Evolutionary conservation across 1,140 invertebrate species (phyloP).

Genomic region (Streblospio benedicti): DNA sequence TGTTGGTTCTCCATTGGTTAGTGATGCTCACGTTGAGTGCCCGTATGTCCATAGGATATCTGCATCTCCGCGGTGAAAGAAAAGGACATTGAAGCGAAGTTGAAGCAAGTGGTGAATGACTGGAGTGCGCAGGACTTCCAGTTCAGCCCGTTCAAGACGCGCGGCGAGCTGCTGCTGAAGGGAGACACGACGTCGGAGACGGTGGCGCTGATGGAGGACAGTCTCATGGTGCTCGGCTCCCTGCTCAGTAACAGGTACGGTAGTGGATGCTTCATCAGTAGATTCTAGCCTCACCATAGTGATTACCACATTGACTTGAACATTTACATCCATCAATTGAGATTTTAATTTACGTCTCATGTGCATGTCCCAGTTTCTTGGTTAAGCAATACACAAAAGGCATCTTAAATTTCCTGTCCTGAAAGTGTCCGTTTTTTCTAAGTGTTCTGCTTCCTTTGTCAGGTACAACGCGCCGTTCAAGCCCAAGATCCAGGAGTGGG

Average conservation of each 20-base stretch:
- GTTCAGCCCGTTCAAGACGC: slow-evolving; percentile 88
- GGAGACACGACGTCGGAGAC: slow-evolving; percentile 68
- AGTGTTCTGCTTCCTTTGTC: too few species aligned
- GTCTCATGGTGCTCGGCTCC: slow-evolving; percentile 87
- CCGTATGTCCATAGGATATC: slow-evolving; percentile 64
- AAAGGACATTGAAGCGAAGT: slow-evolving; percentile 92
- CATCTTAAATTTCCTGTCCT: too few species aligned
- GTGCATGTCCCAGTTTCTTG: too few species aligned
- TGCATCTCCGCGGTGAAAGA: slow-evolving; percentile 98
- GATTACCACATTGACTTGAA: too few species aligned
- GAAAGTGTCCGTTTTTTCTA: too few species aligned
- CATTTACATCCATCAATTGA: too few species aligned
- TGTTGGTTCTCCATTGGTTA: not conserved
- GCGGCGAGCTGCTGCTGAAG: slow-evolving; percentile 81
- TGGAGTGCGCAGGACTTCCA: slow-evolving; percentile 89
- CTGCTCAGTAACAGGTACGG: slow-evolving; percentile 74
- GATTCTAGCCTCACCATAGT: too few species aligned
- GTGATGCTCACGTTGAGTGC: not conserved
- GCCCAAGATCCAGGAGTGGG: slow-evolving; percentile 94
- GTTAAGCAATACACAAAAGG: too few species aligned
- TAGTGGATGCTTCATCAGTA: not conserved
- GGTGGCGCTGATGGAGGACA: slow-evolving; percentile 88
- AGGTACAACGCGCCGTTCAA: slow-evolving; percentile 96
- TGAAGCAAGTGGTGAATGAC: slow-evolving; percentile 87
- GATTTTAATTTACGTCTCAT: too few species aligned